Evolutionary conservation across 2,888 invertebrate genomes (phyloP).

Genomic region (Drosophila flavopinicola): DNA sequence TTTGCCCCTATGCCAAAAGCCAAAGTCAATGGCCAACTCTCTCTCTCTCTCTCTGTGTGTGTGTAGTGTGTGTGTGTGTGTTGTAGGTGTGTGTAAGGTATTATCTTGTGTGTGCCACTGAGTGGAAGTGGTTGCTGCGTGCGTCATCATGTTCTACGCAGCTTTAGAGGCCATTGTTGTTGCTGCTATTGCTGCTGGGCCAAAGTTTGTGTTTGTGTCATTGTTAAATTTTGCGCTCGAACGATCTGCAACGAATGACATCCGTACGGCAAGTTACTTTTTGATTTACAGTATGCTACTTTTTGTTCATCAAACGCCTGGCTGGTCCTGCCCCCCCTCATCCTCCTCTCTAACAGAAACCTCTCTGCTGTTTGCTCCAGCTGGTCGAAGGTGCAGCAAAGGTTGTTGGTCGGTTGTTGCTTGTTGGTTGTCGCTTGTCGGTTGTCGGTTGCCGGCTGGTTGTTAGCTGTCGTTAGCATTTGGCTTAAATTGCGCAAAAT

Average conservation of each 20-base stretch:
- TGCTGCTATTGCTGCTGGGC: constrained; percentile 31
- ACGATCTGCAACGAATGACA: constrained; percentile 80
- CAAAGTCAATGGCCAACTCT: constrained; percentile 40
- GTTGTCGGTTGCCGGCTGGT: constrained; percentile 70
- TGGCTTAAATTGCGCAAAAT: constrained; percentile 80
- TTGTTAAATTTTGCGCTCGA: constrained; percentile 81
- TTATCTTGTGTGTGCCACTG: constrained; percentile 57
- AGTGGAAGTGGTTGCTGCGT: constrained; percentile 49
- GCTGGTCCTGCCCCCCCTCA: constrained; percentile 33
- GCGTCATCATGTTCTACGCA: constrained; percentile 69
- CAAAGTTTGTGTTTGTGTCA: constrained; percentile 78
- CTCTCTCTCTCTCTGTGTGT: constrained; percentile 55
- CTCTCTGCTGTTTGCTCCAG: constrained; percentile 28
- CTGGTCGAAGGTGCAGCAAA: constrained; percentile 74
- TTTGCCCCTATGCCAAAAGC: constrained; percentile 64
- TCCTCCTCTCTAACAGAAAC: background rate
- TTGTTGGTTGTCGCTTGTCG: constrained; percentile 59
- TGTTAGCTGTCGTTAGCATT: constrained; percentile 79
- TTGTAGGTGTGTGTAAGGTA: constrained; percentile 79
- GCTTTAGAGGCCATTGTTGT: constrained; percentile 49
- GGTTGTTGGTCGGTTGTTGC: constrained; percentile 58
- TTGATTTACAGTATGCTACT: constrained; percentile 80
- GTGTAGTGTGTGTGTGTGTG: constrained; percentile 28
- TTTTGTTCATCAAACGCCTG: constrained; percentile 76
- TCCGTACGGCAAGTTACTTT: constrained; percentile 80